Conservation (phyloP, 2,888 invertebrate species). For the Sminthurides aquaticus region DNA sequence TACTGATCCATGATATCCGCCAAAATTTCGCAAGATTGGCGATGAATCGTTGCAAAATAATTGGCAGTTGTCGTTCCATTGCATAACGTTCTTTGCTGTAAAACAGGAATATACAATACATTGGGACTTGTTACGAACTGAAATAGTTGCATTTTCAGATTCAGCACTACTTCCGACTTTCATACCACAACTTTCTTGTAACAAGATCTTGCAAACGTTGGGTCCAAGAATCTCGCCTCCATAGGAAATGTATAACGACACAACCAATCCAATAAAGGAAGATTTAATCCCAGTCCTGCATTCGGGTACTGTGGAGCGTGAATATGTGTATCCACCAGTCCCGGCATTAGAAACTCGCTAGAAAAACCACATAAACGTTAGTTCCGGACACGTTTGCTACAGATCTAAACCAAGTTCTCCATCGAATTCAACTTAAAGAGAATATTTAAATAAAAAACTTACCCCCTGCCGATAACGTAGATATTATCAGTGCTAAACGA, state of each 20-base stretch:
- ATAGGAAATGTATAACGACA: constrained; percentile 75
- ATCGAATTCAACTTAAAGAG: no score
- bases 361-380: constrained; percentile 15
- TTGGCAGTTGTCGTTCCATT: constrained; percentile 83
- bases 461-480: constrained; percentile 30
- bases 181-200: constrained; percentile 73
- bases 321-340: constrained; percentile 80
- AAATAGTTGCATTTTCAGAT: no score
- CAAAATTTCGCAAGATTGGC: constrained; percentile 61
- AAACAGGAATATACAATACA: constrained; percentile 4
- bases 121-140: no score
- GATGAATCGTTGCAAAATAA: constrained; percentile 75
- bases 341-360: constrained; percentile 68
- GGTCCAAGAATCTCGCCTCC: constrained; percentile 64
- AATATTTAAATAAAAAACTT: no score
- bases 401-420: no score
- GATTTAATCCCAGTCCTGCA: constrained; percentile 71
- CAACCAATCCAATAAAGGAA: constrained; percentile 74
- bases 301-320: constrained; percentile 87
- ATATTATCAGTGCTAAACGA: constrained; percentile 40
- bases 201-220: constrained; percentile 61
- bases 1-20: constrained; percentile 59
- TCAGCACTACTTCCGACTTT: no score
- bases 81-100: constrained; percentile 63
- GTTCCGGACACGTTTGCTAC: no score